Conservation (phyloP, 2,888 invertebrate genomes). For the Ormyrus thymus region DNA sequence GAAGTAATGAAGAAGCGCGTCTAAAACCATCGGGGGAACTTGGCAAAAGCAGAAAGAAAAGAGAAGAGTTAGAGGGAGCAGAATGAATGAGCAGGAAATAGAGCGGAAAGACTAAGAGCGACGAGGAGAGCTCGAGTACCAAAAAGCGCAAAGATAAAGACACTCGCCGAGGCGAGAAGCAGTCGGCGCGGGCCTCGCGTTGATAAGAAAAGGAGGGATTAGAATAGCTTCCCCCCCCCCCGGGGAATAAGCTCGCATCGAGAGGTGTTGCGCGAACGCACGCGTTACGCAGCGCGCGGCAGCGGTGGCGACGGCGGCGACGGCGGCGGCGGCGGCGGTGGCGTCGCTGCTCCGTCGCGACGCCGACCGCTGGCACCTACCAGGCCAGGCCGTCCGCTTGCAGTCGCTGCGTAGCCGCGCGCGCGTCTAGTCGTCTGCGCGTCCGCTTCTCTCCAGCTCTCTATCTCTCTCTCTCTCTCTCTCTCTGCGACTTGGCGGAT, state of each 20-base stretch:
- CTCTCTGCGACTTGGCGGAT: no score
- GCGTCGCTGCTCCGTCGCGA: slow-evolving; percentile 18
- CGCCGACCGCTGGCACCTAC: not conserved
- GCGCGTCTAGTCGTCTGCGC: not conserved
- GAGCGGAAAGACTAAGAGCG: not conserved
- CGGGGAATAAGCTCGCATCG: not conserved
- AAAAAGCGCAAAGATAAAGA: not conserved
- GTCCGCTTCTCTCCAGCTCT: no score
- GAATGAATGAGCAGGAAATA: not conserved
- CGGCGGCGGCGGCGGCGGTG: not conserved
- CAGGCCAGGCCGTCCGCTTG: not conserved
- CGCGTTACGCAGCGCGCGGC: not conserved
- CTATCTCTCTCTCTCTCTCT: no score
- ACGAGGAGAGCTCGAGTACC: not conserved
- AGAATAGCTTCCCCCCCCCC: not conserved
- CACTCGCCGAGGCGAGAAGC: not conserved
- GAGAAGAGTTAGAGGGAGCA: not conserved
- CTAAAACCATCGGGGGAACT: no score
- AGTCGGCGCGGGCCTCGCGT: not conserved
- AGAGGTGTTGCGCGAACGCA: not conserved
- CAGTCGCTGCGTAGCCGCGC: slow-evolving; percentile 53
- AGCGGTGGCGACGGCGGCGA: not conserved
- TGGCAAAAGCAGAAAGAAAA: not conserved
- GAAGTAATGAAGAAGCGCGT: no score
- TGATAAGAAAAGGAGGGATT: not conserved